Evolutionary conservation across 2,888 invertebrate genomes (phyloP).

Genomic region (Tyria jacobaeae): DNA sequence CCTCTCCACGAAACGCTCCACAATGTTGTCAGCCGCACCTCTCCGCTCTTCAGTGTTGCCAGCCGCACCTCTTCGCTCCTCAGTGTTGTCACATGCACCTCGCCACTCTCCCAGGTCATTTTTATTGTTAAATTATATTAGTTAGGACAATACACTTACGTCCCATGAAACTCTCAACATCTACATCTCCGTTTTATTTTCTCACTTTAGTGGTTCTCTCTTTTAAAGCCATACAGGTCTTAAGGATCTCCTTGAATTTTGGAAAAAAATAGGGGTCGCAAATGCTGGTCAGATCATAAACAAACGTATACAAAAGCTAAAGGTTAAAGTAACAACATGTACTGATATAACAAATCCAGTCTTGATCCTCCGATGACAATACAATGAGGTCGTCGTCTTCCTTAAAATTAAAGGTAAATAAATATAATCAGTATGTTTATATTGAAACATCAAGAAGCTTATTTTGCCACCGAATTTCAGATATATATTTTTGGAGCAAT

Average conservation of each 20-base stretch:
- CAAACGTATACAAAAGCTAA: background rate
- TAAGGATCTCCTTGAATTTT: background rate
- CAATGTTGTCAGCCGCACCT: too few relatives aligned
- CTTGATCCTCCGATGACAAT: background rate
- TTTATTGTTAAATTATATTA: too few relatives aligned
- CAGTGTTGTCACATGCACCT: too few relatives aligned
- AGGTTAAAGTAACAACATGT: background rate
- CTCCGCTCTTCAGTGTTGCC: too few relatives aligned
- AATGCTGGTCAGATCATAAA: background rate
- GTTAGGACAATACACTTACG: too few relatives aligned
- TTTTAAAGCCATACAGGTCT: background rate
- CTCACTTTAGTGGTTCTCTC: background rate
- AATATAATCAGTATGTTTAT: constrained; percentile 24
- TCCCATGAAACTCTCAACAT: background rate
- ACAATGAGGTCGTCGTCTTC: background rate
- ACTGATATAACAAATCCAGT: background rate
- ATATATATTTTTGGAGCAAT: too few relatives aligned
- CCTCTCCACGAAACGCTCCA: too few relatives aligned
- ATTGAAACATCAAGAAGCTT: constrained; percentile 26
- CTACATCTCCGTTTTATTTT: background rate
- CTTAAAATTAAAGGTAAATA: constrained; percentile 1
- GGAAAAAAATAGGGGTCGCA: background rate
- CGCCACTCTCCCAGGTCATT: too few relatives aligned
- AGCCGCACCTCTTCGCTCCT: too few relatives aligned
- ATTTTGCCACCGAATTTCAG: constrained; percentile 39